These are phyloP conservation scores for Pipistrellus pipistrellus DNA, from an alignment of 2,797 vertebrate genomes.

Conservation along the genomic window DNA sequence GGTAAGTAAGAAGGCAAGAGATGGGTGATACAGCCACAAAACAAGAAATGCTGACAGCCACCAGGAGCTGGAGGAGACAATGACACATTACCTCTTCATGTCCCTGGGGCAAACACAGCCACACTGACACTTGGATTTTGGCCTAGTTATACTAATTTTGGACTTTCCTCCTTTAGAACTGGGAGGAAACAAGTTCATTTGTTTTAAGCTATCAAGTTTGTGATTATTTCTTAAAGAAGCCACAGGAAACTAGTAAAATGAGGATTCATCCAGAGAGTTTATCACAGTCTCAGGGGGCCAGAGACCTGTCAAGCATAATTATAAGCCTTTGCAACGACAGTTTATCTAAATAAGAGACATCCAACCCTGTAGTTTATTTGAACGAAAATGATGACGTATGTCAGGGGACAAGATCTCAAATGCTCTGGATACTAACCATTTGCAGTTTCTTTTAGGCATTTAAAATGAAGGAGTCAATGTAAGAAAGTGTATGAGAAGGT, in stretches of 20 bases:
- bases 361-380: not conserved
- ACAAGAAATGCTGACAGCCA: not conserved
- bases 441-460: not conserved
- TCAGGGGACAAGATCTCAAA: not conserved
- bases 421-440: not conserved
- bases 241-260: not conserved
- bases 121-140: not conserved
- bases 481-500: not conserved
- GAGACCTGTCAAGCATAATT: not conserved
- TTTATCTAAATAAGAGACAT: not conserved
- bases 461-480: not conserved
- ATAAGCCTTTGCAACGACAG: not conserved
- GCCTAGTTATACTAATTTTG: not conserved
- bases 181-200: not conserved
- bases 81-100: too few species aligned
- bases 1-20: not conserved
- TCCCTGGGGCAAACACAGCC: not conserved
- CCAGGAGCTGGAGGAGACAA: not conserved
- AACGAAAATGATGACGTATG: not conserved
- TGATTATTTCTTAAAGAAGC: not conserved
- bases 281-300: not conserved
- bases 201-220: not conserved
- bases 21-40: not conserved
- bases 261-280: not conserved
- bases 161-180: not conserved